Evolutionary conservation across 2,113 vertebrate genomes (phyloP), one percentile per base, ranked within the genome.

Genomic region (Anoplopoma fimbria): DNA sequence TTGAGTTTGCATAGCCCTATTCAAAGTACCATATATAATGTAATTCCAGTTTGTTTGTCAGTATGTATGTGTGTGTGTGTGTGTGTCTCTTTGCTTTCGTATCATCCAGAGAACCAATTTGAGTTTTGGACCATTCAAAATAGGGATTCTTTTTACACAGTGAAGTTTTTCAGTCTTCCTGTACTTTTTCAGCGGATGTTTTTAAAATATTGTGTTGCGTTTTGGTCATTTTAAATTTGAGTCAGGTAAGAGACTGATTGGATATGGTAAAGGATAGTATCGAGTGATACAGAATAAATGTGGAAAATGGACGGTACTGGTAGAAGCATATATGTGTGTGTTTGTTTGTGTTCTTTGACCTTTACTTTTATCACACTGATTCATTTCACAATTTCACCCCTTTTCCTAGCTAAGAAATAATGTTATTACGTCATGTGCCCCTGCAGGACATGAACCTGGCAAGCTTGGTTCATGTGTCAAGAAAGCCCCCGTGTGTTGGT

Each of bases 361-460:
- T 78, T 25, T 69, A 10, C 77, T 80, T 64, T 83, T 60, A 73
- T 88, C 60, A 47, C 17, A 25, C 27, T 3, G 23, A 73, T 63
- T 80, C 9, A 77, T 73, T 87, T 75, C 14, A n/a, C 55, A 51
- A 19, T 82, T 49, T 75, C 63, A 38, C 57, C 76, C 47, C 4
- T 81, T 69, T 67, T 81, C 38, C 42, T 31, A 27, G 14, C 33
- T 64, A 12, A 38, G n/a, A 27, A 75, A 62, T 73, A 38, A 73
- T 72, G 21, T 27, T 9, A 63, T 90, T 91, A 36, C 89, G 80
- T 91, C 86, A 86, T 85, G 69, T 53, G n/a, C 64, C 51, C 51
- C 78, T 23, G 33, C 53, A 25, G 38, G n/a, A 31, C 42, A 34
- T 63, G 58, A 71, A 58, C 19, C 51, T 45, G 51, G 51, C 58